A percentile compares a stretch with the other conserved stretches of the same genome.
Conservation (phyloP, 2,797 vertebrate genomes). For the Mormyrops attenuatus region DNA sequence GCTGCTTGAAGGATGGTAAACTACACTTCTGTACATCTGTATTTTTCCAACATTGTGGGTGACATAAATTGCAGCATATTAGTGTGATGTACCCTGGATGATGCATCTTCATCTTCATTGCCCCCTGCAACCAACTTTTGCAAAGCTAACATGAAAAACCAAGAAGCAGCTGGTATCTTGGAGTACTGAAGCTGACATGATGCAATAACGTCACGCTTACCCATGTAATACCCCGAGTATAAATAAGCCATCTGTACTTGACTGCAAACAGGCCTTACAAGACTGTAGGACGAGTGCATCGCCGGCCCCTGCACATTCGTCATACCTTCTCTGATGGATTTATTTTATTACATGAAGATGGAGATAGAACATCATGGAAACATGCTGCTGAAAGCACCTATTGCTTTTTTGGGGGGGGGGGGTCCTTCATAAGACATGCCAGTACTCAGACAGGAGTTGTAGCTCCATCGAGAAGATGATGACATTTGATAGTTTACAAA, state of each 20-base stretch:
- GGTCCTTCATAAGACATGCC: slow-evolving; percentile 36
- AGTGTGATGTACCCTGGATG: slow-evolving; percentile 67
- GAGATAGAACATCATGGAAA: slow-evolving; percentile 38
- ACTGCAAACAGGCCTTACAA: not conserved
- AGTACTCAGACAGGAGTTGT: slow-evolving; percentile 27
- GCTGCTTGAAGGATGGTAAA: slow-evolving; percentile 13
- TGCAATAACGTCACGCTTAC: not conserved
- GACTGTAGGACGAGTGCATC: not conserved
- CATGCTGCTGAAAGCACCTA: slow-evolving; percentile 26
- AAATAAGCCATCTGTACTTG: not conserved
- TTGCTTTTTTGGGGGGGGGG: slow-evolving; percentile 34
- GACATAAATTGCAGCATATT: slow-evolving; percentile 62
- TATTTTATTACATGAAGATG: not conserved
- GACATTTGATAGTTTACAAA: slow-evolving; percentile 49
- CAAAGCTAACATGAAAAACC: slow-evolving; percentile 53
- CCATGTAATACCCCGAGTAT: not conserved
- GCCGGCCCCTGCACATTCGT: not conserved
- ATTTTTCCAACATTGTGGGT: slow-evolving; percentile 31
- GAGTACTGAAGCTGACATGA: slow-evolving; percentile 1
- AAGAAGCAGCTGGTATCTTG: slow-evolving; percentile 33
- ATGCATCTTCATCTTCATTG: slow-evolving; percentile 51
- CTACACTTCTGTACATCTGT: slow-evolving; percentile 36
- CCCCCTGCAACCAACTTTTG: slow-evolving; percentile 67
- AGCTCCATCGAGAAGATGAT: slow-evolving; percentile 45
- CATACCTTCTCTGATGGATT: not conserved